Conservation (phyloP, 2,888 invertebrate species). For the Pachydiplax longipennis region DNA sequence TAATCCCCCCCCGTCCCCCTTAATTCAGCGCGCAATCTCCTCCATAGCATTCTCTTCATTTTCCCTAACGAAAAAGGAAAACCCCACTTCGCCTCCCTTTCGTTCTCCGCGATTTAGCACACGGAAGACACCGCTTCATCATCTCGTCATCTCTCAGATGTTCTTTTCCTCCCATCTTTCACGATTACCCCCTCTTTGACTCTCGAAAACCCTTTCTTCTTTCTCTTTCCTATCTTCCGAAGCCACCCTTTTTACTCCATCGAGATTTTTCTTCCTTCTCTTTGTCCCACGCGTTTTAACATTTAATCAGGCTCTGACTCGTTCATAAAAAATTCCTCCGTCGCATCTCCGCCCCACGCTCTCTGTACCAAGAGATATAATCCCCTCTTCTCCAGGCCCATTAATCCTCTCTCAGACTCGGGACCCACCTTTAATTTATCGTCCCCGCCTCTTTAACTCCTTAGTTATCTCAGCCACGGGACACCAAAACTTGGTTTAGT, state of each 20-base stretch:
- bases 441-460: neutral
- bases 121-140: neutral
- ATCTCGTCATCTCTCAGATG: neutral
- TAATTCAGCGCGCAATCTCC: neutral
- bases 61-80: neutral
- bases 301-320: neutral
- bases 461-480: neutral
- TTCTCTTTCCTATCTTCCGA: neutral
- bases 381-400: neutral
- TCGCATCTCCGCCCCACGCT: neutral
- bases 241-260: neutral
- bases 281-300: neutral
- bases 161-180: constrained; percentile 33
- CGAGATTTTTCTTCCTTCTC: neutral
- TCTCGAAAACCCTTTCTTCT: neutral
- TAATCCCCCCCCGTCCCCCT: neutral
- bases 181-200: neutral
- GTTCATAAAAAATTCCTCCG: neutral
- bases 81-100: neutral
- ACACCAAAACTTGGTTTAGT: neutral
- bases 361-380: neutral
- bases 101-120: neutral
- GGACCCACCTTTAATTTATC: neutral
- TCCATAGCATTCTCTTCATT: neutral
- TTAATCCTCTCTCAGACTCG: neutral